phyloP scores from a whole-genome alignment of 2,888 invertebrate species.

The Harpalus rubripes region DNA sequence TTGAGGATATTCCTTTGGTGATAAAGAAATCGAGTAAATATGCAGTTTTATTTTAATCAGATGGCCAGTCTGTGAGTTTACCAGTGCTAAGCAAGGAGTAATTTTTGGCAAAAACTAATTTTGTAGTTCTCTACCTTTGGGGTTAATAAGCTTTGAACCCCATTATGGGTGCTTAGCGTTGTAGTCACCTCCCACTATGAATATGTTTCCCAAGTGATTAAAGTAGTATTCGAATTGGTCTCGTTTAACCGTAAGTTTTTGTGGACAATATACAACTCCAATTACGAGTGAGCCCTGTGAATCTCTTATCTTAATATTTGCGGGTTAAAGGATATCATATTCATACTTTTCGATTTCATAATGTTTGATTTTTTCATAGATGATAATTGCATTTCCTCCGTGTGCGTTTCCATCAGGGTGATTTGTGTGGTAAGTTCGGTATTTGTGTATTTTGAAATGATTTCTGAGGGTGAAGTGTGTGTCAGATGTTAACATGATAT shows the following conservation, averaged over 20 bases:
- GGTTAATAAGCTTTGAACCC: constrained; percentile 68
- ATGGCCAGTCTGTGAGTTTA: constrained; percentile 71
- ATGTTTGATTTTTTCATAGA: constrained; percentile 62
- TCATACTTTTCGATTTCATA: constrained; percentile 65
- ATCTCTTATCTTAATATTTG: constrained; percentile 29
- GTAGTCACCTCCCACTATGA: constrained; percentile 68
- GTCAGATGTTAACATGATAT: constrained; percentile 68
- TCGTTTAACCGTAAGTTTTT: constrained; percentile 68
- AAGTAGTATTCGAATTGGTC: constrained; percentile 68
- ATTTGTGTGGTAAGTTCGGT: constrained; percentile 60
- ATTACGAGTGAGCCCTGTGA: neutral
- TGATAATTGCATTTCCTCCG: constrained; percentile 67
- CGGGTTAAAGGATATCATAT: constrained; percentile 49
- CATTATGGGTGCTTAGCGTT: constrained; percentile 69
- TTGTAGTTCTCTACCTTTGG: constrained; percentile 65
- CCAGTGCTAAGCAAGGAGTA: constrained; percentile 65
- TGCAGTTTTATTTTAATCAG: constrained; percentile 69
- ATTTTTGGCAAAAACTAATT: constrained; percentile 50
- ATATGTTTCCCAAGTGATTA: constrained; percentile 66
- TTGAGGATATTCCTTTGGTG: constrained; percentile 67
- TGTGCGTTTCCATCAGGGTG: too few relatives aligned
- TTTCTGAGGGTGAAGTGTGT: constrained; percentile 67
- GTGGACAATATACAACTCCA: constrained; percentile 68
- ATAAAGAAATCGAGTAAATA: constrained; percentile 71
- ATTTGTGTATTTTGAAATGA: constrained; percentile 65